These are phyloP conservation scores for Bombus vancouverensis DNA, from an alignment of 1,140 invertebrate genomes.

Conservation along the genomic window DNA sequence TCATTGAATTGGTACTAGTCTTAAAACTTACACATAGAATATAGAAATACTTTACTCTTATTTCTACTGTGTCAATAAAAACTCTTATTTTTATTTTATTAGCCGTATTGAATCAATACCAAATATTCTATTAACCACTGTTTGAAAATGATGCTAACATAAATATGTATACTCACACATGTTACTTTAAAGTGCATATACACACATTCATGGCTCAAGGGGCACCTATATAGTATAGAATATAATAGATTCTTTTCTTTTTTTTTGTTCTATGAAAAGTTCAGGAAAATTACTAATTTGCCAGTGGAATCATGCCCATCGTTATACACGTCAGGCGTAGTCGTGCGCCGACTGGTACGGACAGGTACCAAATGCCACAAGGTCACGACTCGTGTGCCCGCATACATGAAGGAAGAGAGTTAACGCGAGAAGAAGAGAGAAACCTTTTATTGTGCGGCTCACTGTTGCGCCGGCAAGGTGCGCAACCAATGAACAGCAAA, in stretches of 20 bases:
- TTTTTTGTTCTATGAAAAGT: background rate
- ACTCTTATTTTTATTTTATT: slow-evolving; percentile 26
- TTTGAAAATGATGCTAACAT: background rate
- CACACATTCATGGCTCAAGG: too few species aligned
- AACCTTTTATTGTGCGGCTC: slow-evolving; percentile 37
- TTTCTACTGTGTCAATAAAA: slow-evolving; percentile 19
- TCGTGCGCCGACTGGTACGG: slow-evolving; percentile 77
- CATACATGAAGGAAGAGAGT: slow-evolving; percentile 51
- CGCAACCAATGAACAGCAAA: slow-evolving; percentile 42
- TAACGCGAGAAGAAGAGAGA: background rate
- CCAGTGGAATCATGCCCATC: slow-evolving; percentile 18
- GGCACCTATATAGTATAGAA: background rate
- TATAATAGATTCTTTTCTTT: background rate
- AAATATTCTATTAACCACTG: background rate
- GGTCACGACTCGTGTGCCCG: slow-evolving; percentile 75
- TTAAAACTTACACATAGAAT: background rate
- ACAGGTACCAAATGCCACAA: slow-evolving; percentile 82
- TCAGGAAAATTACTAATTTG: background rate
- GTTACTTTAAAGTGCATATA: background rate
- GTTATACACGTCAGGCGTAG: slow-evolving; percentile 44
- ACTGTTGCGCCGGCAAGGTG: slow-evolving; percentile 11
- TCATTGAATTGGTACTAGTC: slow-evolving; percentile 17
- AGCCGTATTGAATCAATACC: background rate
- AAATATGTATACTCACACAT: background rate
- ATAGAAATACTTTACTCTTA: slow-evolving; percentile 16